Base-by-base conservation (phyloP, 2,888 invertebrate species). In the Epistrophe grossulariae region DNA sequence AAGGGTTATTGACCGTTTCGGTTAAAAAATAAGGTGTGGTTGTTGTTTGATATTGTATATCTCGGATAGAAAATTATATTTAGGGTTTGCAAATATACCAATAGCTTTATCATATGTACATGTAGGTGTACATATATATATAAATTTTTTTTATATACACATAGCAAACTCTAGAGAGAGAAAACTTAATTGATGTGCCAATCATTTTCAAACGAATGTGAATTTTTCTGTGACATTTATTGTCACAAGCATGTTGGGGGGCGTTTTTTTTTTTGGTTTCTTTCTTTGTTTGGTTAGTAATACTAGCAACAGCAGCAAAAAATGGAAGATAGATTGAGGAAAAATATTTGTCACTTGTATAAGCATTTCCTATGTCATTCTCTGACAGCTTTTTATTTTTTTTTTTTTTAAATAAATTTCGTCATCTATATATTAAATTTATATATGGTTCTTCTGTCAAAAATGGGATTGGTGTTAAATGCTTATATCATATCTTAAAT, bases 141-240 rank as follows among this genome's bases (percentile, higher is more conserved):
- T 45, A 17, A 48, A n/a, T 48, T 48, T n/a, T 7, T 31, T 60
- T 28, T 62, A 28, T 10, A 17, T 48, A 9, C 24, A 50, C 60
- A 66, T 1, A 57, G 19, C 1, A 15, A 60, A 9, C 60, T 40
- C 40, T 19, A 62, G 52, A 55, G 62, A 55, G 45, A 40, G 62
- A 52, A 40, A 78, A 77, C 81, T 85, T 85, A 85, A 85, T 81
- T 85, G 84, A 85, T 78, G 57, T 85, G 84, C 77, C 84, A 85
- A 85, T 81, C 84, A 81, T 71, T 81, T 79, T 79, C 40, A 43
- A 77, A 57, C 15, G 72, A 66, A 62, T 43, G 70, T 59, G 62
- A 68, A 73, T 85, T 85, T 81, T 81, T 70, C 68, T 70, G 62
- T 81, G 81, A 85, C 81, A 81, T 73, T 73, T 85, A 78, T 81